phyloP scores from a whole-genome alignment of 2,888 invertebrate species.

The Drosophila flavopinicola region DNA sequence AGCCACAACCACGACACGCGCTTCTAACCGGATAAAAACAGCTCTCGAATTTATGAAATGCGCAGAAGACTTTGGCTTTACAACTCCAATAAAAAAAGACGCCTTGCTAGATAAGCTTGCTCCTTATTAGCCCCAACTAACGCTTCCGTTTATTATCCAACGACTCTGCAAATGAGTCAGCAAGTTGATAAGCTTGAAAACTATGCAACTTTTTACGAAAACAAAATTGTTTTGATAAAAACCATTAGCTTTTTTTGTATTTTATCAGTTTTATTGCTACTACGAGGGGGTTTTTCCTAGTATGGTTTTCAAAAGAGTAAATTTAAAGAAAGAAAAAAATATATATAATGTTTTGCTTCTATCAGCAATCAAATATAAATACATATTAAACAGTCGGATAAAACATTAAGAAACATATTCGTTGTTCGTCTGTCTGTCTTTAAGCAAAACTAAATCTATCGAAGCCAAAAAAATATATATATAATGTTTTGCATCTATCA shows the following conservation, averaged over 20 bases:
- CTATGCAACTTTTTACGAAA: background rate
- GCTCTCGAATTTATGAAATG: background rate
- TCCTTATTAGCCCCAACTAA: background rate
- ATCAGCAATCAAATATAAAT: no score
- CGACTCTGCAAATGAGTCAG: background rate
- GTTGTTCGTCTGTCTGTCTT: no score
- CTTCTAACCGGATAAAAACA: background rate
- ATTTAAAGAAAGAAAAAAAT: no score
- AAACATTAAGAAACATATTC: no score
- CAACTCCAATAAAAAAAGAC: conserved; percentile 13
- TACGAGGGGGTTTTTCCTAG: no score
- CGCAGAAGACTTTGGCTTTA: conserved; percentile 10
- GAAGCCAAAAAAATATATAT: no score
- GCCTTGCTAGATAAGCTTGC: conserved; percentile 13
- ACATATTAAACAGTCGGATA: no score
- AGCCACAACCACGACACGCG: background rate
- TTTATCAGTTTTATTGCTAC: background rate
- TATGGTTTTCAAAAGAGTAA: no score
- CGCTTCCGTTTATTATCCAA: conserved; percentile 27
- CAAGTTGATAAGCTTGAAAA: conserved; percentile 3
- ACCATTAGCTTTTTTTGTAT: background rate
- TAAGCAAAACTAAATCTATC: no score
- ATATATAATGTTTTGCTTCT: no score
- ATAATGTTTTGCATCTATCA: no score
- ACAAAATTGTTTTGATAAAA: background rate